phyloP scores from a whole-genome alignment of 2,888 invertebrate genomes.

The Acronicta aceris region DNA sequence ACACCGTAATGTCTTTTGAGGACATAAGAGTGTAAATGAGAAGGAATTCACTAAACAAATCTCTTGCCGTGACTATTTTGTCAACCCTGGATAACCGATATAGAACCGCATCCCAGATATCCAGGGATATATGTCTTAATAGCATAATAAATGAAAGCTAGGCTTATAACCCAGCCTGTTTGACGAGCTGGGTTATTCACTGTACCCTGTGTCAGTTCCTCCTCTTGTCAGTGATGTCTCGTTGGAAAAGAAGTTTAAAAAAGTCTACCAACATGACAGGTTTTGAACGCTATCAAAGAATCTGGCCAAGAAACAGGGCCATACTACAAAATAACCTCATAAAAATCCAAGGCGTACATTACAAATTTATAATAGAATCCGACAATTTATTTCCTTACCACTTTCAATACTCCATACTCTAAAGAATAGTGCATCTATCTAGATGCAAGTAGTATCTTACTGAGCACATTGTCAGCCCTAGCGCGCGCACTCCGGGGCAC shows the following conservation, averaged over 20 bases:
- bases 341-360: not conserved
- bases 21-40: not conserved
- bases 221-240: too few relatives aligned
- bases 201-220: too few relatives aligned
- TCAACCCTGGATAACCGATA: not conserved
- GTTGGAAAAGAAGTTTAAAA: too few relatives aligned
- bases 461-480: slow-evolving; percentile 62
- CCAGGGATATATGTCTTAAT: too few relatives aligned
- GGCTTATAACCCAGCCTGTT: too few relatives aligned
- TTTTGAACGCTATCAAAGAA: too few relatives aligned
- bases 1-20: not conserved
- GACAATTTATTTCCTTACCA: not conserved
- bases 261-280: too few relatives aligned
- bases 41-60: not conserved
- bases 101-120: too few relatives aligned
- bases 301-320: too few relatives aligned
- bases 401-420: not conserved
- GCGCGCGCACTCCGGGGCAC: slow-evolving; percentile 59
- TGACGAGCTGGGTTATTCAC: too few relatives aligned
- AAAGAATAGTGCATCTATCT: slow-evolving; percentile 11
- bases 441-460: slow-evolving; percentile 14
- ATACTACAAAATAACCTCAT: too few relatives aligned
- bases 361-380: not conserved
- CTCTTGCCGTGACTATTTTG: not conserved
- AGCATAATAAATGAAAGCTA: too few relatives aligned